Conservation (phyloP, 2,888 invertebrate species). For the Dicyrtoma fusca region DNA sequence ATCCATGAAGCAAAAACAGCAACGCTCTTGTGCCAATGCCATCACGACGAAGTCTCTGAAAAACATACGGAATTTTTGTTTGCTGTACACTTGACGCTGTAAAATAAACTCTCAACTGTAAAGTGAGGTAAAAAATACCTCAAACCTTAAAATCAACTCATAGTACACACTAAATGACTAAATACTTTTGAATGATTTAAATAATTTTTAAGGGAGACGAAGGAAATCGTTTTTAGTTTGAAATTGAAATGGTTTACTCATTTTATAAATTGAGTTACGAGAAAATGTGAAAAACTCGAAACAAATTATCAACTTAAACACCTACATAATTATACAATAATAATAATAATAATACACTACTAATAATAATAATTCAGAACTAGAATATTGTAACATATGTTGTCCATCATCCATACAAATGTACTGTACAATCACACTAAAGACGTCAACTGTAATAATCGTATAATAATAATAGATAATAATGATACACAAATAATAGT, state of each 20-base stretch:
- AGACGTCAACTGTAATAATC: conserved; percentile 11
- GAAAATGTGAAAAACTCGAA: conserved; percentile 35
- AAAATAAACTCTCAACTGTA: too few relatives aligned
- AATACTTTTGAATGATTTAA: too few relatives aligned
- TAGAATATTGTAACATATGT: conserved; percentile 29
- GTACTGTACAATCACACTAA: conserved; percentile 25
- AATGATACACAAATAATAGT: conserved; percentile 7
- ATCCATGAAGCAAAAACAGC: conserved; percentile 28
- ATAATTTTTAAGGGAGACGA: too few relatives aligned
- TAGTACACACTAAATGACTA: too few relatives aligned
- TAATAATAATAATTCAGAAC: conserved; percentile 5
- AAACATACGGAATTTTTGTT: too few relatives aligned
- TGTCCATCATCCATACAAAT: conserved; percentile 13
- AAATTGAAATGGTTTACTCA: conserved; percentile 20
- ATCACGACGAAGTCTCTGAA: not conserved
- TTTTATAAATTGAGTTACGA: conserved; percentile 31
- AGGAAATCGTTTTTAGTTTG: not conserved
- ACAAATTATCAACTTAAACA: conserved; percentile 16
- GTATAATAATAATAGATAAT: not conserved
- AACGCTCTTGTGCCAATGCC: conserved; percentile 18
- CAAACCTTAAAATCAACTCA: too few relatives aligned
- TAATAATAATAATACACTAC: not conserved
- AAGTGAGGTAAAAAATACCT: too few relatives aligned
- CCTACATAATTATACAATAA: conserved; percentile 7
- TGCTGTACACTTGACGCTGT: not conserved